phyloP scores from a whole-genome alignment of 2,797 vertebrate species.

The Enteromius viviparus region DNA sequence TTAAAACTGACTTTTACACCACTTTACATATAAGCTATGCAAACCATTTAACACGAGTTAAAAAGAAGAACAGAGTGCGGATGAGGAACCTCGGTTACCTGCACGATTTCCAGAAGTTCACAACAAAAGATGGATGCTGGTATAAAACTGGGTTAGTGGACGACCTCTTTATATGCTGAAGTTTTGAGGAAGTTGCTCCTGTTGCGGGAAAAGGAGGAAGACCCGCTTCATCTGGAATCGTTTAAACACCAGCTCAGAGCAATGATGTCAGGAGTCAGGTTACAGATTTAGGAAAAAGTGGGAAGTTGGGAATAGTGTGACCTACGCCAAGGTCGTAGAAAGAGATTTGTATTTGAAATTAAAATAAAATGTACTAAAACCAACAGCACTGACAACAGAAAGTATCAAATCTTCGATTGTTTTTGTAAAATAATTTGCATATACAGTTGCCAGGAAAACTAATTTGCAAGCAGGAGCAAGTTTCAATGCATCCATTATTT shows the following conservation, averaged over 20 bases:
- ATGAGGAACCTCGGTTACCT: slow-evolving; percentile 34
- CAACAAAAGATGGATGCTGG: slow-evolving; percentile 19
- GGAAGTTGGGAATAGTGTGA: slow-evolving; percentile 2
- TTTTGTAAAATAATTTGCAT: neutral
- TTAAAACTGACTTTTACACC: neutral
- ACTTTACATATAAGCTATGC: neutral
- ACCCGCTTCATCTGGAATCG: slow-evolving; percentile 67
- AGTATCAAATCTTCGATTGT: neutral
- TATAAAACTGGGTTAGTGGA: slow-evolving; percentile 60
- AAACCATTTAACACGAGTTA: neutral
- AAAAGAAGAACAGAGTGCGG: neutral
- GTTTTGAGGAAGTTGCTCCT: slow-evolving; percentile 74
- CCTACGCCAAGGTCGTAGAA: neutral
- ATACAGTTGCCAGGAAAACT: neutral
- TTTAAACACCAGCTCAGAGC: slow-evolving; percentile 51
- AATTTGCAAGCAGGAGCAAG: neutral
- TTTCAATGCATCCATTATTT: neutral
- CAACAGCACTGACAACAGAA: neutral
- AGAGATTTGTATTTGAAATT: neutral
- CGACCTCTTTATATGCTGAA: slow-evolving; percentile 65
- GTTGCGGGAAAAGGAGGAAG: slow-evolving; percentile 50
- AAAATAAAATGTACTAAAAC: neutral
- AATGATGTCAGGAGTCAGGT: slow-evolving; percentile 74
- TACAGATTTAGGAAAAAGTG: slow-evolving; percentile 50
- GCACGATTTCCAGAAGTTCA: slow-evolving; percentile 40